phyloP scores from a whole-genome alignment of 2,797 vertebrate genomes.

The Smutsia gigantea region DNA sequence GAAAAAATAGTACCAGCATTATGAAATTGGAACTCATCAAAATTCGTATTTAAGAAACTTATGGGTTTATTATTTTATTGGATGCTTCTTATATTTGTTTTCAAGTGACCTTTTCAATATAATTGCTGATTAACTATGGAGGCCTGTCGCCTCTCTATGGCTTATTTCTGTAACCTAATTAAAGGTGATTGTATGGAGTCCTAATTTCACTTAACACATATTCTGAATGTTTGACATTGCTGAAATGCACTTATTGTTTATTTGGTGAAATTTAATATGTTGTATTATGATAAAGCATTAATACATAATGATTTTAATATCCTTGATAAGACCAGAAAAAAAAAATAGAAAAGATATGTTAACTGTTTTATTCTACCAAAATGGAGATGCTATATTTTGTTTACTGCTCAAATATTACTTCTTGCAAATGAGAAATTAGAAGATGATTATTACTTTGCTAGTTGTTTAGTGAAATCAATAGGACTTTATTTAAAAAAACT shows the following conservation, averaged over 20 bases:
- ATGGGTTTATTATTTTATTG: slow-evolving; percentile 13
- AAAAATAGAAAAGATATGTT: slow-evolving; percentile 17
- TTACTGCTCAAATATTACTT: slow-evolving; percentile 29
- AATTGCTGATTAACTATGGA: slow-evolving; percentile 19
- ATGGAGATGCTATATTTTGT: neutral
- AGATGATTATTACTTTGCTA: slow-evolving; percentile 32
- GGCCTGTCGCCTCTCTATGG: neutral
- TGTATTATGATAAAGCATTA: slow-evolving; percentile 47
- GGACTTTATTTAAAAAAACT: neutral
- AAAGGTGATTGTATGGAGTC: slow-evolving; percentile 50
- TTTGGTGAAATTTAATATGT: slow-evolving; percentile 18
- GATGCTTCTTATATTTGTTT: slow-evolving; percentile 19
- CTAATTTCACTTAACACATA: slow-evolving; percentile 49
- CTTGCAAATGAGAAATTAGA: slow-evolving; percentile 23
- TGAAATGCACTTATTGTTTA: slow-evolving; percentile 52
- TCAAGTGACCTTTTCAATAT: slow-evolving; percentile 49
- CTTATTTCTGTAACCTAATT: slow-evolving; percentile 57
- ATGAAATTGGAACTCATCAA: neutral
- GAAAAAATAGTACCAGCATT: neutral
- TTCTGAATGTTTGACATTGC: slow-evolving; percentile 50
- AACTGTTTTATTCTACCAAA: slow-evolving; percentile 37
- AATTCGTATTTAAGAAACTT: slow-evolving; percentile 42
- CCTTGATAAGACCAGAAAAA: slow-evolving; percentile 24
- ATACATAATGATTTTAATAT: slow-evolving; percentile 43
- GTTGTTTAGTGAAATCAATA: neutral